Evolutionary conservation across 2,797 vertebrate species (phyloP).

Genomic region (Danio choprae): DNA sequence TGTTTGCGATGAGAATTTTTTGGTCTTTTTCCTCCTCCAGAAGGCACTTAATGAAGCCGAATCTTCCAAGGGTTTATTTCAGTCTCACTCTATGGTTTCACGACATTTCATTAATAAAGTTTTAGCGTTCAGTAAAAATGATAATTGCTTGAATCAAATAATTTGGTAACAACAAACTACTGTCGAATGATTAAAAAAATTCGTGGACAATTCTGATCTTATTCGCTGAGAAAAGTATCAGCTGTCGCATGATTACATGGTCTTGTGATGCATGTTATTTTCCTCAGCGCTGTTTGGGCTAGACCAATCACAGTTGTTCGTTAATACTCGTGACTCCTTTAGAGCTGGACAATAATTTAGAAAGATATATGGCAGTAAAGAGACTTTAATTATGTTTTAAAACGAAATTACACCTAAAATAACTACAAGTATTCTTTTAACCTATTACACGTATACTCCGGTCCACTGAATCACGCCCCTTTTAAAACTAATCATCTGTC

Average conservation of each 20-base stretch:
- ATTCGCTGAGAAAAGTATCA: conserved; percentile 1
- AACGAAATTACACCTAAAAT: background rate
- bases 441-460: background rate
- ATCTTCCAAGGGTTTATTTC: background rate
- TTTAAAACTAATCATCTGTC: background rate
- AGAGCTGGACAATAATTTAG: background rate
- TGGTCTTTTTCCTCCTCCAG: background rate
- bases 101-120: too few species aligned
- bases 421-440: background rate
- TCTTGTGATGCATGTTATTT: background rate
- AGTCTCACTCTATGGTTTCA: background rate
- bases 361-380: background rate
- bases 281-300: background rate
- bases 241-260: background rate
- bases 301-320: background rate
- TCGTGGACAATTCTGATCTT: background rate
- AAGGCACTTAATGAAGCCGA: background rate
- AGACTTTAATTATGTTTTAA: background rate
- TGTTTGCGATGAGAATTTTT: too few species aligned
- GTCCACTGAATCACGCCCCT: background rate
- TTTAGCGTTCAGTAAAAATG: background rate
- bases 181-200: background rate
- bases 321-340: background rate
- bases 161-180: background rate
- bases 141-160: background rate